A percentile compares a stretch with the other conserved stretches of the same genome.
These are phyloP conservation scores for Nebria brevicollis DNA, from an alignment of 2,888 invertebrate species.

Conservation along the genomic window DNA sequence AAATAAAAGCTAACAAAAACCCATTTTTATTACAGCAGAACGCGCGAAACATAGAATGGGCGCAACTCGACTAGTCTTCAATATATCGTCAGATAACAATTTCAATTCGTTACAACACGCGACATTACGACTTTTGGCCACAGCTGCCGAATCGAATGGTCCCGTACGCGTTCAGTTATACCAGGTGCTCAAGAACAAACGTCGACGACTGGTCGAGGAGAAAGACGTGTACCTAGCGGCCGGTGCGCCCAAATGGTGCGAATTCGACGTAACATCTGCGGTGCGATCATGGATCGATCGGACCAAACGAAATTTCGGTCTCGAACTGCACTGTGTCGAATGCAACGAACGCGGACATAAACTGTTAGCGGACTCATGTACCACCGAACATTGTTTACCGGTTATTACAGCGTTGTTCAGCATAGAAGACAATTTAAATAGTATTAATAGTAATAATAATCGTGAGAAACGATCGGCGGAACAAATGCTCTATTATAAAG, in stretches of 20 bases:
- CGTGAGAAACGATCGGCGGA: conserved; percentile 46
- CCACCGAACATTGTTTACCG: conserved; percentile 54
- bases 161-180: conserved; percentile 57
- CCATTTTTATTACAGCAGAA: conserved; percentile 23
- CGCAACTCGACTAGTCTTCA: conserved; percentile 28
- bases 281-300: conserved; percentile 63
- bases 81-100: conserved; percentile 24
- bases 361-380: conserved; percentile 56
- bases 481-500: conserved; percentile 55
- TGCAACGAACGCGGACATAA: conserved; percentile 61
- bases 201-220: conserved; percentile 60
- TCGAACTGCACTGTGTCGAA: conserved; percentile 67
- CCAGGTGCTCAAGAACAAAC: conserved; percentile 58
- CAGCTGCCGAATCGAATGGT: conserved; percentile 52
- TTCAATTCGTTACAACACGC: conserved; percentile 61
- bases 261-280: conserved; percentile 69
- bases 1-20: neutral
- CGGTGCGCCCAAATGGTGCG: conserved; percentile 67
- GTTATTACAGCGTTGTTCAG: conserved; percentile 49
- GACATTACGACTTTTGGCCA: conserved; percentile 62
- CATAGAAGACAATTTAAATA: neutral
- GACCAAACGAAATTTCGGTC: conserved; percentile 63
- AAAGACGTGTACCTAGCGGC: conserved; percentile 58
- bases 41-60: conserved; percentile 24
- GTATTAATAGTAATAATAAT: conserved; percentile 15